Base-by-base conservation (phyloP, 92 coral and sea anemone species). In the Ricordea florida region DNA sequence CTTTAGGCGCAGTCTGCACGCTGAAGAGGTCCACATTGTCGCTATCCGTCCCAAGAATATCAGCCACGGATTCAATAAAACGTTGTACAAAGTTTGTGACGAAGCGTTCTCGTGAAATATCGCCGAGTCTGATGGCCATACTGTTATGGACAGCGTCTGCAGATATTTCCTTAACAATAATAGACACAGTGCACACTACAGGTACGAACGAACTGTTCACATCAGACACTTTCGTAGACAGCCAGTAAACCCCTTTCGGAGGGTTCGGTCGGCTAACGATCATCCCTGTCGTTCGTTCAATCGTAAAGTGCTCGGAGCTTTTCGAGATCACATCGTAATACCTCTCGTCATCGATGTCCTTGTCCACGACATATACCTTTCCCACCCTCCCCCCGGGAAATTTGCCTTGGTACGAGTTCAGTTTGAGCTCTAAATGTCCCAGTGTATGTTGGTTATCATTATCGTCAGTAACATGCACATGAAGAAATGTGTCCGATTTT, bases 21-120 rank as follows among this genome's bases (percentile, higher is more conserved):
- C 98, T 86, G 42, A 94, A 92, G n/a, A 94, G 67, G 45, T 91
- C 96, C 38, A 94, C 94, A 45, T 88, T 79, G 30, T 91, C 89
- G 32, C 62, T 60, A 21, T 57, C 17, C 14, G 96, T 80, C 8
- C 68, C 38, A 33, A 94, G 85, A 0, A 89, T 78, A 22, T 79
- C 74, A 17, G 96, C 94, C 43, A 94, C 60, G 6, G 90, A 77
- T 35, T 83, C 85, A 37, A 75, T 88, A 57, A 88, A 94, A 24
- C 71, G 25, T 14, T 85, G 69, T 20, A 91, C 15, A 23, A 83
- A 69, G 7, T 80, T 64, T n/a, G 56, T 79, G 53, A 94, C 45
- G 20, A 94, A 83, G 3, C 6, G 18, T 66, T 80, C 87, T 1
- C 77, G 82, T 1, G 89, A 36, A 22, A 81, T 65, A 2, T 72